Base-by-base conservation (phyloP, 2,113 vertebrate species). In the Raphicerus campestris region DNA sequence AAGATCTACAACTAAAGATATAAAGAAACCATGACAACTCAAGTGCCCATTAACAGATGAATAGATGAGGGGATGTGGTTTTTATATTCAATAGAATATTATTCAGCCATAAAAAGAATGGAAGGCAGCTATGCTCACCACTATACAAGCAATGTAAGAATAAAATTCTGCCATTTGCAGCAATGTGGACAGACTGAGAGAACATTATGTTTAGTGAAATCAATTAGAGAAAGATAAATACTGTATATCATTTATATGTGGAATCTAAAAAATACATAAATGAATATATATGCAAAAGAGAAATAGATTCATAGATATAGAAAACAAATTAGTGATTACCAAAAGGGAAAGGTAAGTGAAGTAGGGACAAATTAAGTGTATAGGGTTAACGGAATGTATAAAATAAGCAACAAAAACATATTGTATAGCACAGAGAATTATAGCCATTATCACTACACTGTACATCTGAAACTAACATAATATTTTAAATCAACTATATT, bases 71-170 rank as follows among this genome's bases (percentile, higher is more conserved):
- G 30, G 5, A 32, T 80, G 77, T 80, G 77, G 16, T 19, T 32
- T 80, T 32, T 32, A 19, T 49, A 49, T 80, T 49, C 45, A 49
- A 80, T 32, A 77, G 13, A 17, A 39, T 77, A 77, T 47, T 47
- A 32, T 30, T 49, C 16, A 20, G 28, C 28, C 45, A 80, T 49
- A 49, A 49, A 80, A 80, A 80, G 28, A 80, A 80, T 97, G 98
- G 98, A 99, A 99, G 99, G 98, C 99, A 99, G 98, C 98, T 99
- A 99, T 99, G 99, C 98, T 99, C 97, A 99, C 99, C 98, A 98
- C 98, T 98, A 98, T 99, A 98, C 98, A 98, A 99, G 98, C 98
- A 99, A 98, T 8, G 60, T 11, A 42, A 80, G 45, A 49, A 49
- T 32, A 17, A 80, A 80, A 49, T 32, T 80, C 77, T 80, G 77